phyloP scores from a whole-genome alignment of 2,888 invertebrate species.

The Apamea sordens region DNA sequence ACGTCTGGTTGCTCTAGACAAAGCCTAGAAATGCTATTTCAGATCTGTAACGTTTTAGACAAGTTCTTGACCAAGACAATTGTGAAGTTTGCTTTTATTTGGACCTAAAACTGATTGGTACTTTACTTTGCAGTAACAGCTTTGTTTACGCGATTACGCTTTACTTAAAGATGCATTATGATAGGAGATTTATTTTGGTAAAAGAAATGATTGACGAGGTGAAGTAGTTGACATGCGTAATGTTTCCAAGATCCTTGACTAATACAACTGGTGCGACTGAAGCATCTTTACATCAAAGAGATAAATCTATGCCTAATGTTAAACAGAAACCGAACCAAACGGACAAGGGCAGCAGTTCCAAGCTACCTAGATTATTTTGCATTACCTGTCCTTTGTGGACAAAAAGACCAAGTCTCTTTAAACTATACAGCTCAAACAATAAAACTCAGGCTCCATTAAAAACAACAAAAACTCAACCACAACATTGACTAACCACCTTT shows the following conservation, averaged over 20 bases:
- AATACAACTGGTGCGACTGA: neutral
- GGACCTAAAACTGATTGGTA: slow-evolving; percentile 5
- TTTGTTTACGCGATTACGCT: neutral
- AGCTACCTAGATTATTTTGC: neutral
- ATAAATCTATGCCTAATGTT: neutral
- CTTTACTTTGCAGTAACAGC: neutral
- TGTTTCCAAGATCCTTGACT: neutral
- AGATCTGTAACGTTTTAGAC: slow-evolving; percentile 44
- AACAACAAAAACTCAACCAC: slow-evolving; percentile 23
- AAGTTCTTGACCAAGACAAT: slow-evolving; percentile 32
- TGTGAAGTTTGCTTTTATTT: slow-evolving; percentile 19
- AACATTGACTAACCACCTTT: slow-evolving; percentile 29
- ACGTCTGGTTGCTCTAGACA: slow-evolving; percentile 24
- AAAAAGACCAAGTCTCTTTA: neutral
- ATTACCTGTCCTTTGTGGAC: neutral
- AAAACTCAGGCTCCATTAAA: neutral
- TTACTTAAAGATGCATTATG: neutral
- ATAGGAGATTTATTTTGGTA: neutral
- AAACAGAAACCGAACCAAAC: neutral
- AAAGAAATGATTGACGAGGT: neutral
- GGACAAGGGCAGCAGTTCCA: neutral
- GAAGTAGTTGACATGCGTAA: neutral
- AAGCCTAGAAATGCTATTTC: slow-evolving; percentile 43
- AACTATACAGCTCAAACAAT: neutral
- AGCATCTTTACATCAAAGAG: neutral